A percentile compares a stretch with the other conserved stretches of the same genome.
These are phyloP conservation scores for Eupithecia subumbrata DNA, from an alignment of 2,888 invertebrate genomes.

Conservation along the genomic window DNA sequence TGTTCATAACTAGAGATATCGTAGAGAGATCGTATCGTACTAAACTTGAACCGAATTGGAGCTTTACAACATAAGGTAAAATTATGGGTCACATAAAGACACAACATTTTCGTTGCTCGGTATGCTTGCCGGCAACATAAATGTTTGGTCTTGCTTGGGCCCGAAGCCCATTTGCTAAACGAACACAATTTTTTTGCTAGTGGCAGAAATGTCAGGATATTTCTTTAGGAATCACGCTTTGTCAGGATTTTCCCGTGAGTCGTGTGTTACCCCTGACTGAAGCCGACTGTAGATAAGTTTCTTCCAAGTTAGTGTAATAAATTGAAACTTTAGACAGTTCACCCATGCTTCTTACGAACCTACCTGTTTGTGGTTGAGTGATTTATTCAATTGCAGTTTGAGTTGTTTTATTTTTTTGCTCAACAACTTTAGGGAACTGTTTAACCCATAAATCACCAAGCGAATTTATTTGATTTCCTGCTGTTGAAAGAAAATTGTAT, in stretches of 20 bases:
- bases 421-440: background rate
- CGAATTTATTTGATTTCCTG: background rate
- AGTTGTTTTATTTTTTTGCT: background rate
- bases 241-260: background rate
- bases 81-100: no score
- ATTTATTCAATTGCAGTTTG: constrained; percentile 7
- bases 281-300: background rate
- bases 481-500: background rate
- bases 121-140: no score
- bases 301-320: constrained; percentile 6
- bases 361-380: constrained; percentile 1
- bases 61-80: no score
- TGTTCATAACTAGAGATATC: background rate
- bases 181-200: background rate
- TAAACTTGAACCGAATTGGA: no score
- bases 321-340: background rate
- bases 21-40: no score
- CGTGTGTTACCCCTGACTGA: background rate
- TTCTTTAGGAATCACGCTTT: background rate
- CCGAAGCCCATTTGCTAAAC: no score
- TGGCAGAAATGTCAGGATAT: background rate
- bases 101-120: no score
- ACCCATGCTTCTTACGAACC: background rate
- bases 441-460: background rate
- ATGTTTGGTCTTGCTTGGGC: no score